Conservation (phyloP, 2,888 invertebrate species). For the Ormyrus labotus region DNA sequence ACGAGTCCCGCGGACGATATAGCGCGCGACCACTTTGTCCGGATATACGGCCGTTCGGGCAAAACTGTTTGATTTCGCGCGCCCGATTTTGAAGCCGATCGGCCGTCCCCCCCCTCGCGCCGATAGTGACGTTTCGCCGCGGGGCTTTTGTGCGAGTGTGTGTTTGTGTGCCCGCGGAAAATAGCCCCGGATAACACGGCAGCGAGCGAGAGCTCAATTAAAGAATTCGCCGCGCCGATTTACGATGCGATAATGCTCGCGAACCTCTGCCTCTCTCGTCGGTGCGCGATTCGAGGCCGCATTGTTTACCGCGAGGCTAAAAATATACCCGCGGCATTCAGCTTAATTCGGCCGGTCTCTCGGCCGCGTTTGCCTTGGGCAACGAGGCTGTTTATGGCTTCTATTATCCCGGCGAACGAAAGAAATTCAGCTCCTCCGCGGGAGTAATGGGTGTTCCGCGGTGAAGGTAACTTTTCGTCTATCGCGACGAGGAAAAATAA, state of each 20-base stretch:
- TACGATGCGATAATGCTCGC: background rate
- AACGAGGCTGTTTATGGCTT: too few relatives aligned
- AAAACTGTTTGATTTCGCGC: slow-evolving; percentile 37
- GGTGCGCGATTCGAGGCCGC: too few relatives aligned
- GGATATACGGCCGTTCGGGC: background rate
- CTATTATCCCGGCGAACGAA: too few relatives aligned
- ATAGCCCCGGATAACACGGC: slow-evolving; percentile 21
- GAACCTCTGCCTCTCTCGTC: too few relatives aligned
- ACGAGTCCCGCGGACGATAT: background rate
- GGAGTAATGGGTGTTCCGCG: too few relatives aligned
- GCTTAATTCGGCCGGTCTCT: too few relatives aligned
- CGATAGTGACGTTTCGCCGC: slow-evolving; percentile 3
- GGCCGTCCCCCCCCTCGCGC: background rate
- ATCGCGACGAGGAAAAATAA: too few relatives aligned
- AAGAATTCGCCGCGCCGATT: slow-evolving; percentile 9
- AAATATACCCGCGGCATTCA: too few relatives aligned
- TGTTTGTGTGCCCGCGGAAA: background rate
- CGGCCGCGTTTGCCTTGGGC: too few relatives aligned
- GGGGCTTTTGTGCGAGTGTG: slow-evolving; percentile 4
- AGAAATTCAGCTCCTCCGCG: too few relatives aligned
- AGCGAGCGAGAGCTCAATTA: background rate
- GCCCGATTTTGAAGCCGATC: background rate
- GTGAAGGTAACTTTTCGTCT: too few relatives aligned
- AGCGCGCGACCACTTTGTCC: slow-evolving; percentile 5
- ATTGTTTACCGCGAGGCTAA: too few relatives aligned